These are phyloP conservation scores for Nicator chloris DNA, from an alignment of 2,113 vertebrate genomes.

Conservation along the genomic window DNA sequence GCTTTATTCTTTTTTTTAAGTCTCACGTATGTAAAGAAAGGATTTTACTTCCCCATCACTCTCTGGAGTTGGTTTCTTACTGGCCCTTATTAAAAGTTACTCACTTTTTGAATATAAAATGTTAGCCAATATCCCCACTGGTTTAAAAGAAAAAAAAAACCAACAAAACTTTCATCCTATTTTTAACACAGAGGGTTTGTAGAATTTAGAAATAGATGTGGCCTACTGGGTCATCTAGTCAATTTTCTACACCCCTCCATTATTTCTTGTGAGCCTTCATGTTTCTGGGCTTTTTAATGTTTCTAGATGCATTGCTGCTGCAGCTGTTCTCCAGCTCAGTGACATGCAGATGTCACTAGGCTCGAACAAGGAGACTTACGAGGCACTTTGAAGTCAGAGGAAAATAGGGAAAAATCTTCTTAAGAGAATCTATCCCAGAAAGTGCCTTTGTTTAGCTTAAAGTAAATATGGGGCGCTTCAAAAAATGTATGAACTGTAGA, in stretches of 20 bases:
- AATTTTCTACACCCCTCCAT: neutral
- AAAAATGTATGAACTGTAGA: neutral
- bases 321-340: neutral
- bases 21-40: neutral
- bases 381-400: neutral
- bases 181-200: neutral
- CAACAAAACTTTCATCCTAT: neutral
- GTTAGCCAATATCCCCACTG: neutral
- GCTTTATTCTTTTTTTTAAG: neutral
- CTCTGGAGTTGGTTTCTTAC: neutral
- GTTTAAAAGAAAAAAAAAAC: neutral
- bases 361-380: neutral
- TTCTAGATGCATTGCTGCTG: neutral
- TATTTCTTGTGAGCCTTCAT: neutral
- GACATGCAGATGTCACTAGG: neutral
- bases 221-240: neutral
- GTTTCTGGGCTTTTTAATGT: neutral
- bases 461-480: neutral
- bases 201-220: neutral
- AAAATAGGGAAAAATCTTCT: conserved; percentile 2
- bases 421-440: neutral
- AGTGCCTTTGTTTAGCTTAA: neutral
- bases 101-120: neutral
- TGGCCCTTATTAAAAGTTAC: neutral
- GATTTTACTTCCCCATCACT: neutral